Base-by-base conservation (phyloP, 2,888 invertebrate genomes). In the Congeria kusceri region DNA sequence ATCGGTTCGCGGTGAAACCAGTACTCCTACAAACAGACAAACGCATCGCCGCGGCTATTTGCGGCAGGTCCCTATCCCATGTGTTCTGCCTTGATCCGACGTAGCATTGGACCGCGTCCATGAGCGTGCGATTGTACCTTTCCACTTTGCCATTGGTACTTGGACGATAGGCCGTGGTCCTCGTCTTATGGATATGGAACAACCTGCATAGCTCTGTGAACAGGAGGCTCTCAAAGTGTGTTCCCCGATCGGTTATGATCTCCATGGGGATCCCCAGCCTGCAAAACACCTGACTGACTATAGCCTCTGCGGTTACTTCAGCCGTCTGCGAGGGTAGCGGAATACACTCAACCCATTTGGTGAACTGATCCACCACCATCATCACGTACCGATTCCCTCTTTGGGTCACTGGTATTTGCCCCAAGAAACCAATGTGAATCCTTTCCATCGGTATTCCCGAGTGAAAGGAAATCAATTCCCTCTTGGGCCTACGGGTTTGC, bases 291-390 rank as follows among this genome's bases (percentile, higher is more conserved):
- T 53, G 53, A n/a, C n/a, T 25, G 15, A 39, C 39, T 15, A 39
- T 39, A 18, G 53, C 20, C 7, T 53, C 11, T 23, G 20, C 7
- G 13, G 53, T 53, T 18, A 23, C 53, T 25, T 53, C 20, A 20
- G 20, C 53, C n/a, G 53, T 53, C 25, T 53, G 23, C 9, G 20
- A 5, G 5, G 53, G 53, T 53, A 13, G 39, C 18, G 66, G 56
- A 11, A 68, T 15, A n/a, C 68, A 68, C n/a, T 68, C 47, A 18
- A 68, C 61, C 68, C 68, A 68, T 20, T 68, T 68, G 9, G 61
- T 59, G 27, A 68, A 68, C 46, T 68, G 47, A 29, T 68, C 68
- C 9, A 68, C 59, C 4, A 68, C 57, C 68, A 68, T 61, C 27
- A 68, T 25, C 1, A 68, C 32, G 28, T n/a, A 53, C 9, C 53